These are phyloP conservation scores for Passer montanus DNA, from an alignment of 2,113 vertebrate species.

Conservation along the genomic window DNA sequence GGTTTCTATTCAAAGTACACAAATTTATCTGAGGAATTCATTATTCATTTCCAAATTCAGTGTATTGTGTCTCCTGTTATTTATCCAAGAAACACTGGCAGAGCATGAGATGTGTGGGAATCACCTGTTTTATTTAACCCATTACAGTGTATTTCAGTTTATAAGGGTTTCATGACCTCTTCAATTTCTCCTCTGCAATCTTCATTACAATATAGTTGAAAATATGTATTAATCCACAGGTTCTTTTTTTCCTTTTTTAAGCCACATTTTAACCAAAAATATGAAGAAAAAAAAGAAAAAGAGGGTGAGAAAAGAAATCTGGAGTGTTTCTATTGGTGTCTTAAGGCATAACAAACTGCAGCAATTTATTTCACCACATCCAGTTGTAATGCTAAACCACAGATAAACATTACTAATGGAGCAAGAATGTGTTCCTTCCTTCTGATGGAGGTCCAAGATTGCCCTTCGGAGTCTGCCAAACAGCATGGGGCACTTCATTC, in stretches of 20 bases:
- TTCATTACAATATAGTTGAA: background rate
- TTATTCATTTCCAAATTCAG: background rate
- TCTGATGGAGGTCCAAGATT: conserved; percentile 54
- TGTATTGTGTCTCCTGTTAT: background rate
- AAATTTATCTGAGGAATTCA: background rate
- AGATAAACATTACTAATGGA: conserved; percentile 63
- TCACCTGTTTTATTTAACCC: background rate
- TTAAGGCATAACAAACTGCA: conserved; percentile 32
- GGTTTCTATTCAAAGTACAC: background rate
- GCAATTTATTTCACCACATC: conserved; percentile 35
- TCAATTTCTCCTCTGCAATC: background rate
- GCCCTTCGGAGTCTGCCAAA: conserved; percentile 61
- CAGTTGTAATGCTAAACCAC: conserved; percentile 62
- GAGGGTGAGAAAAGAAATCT: background rate
- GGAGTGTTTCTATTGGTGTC: background rate
- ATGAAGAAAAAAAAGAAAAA: background rate
- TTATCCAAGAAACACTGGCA: background rate
- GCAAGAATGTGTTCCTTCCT: conserved; percentile 59
- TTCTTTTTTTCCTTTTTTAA: background rate
- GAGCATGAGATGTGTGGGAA: background rate
- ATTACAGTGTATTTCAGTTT: background rate
- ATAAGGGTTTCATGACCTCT: background rate
- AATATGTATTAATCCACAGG: background rate
- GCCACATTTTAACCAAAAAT: background rate
- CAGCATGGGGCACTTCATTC: conserved; percentile 61